A percentile compares a stretch with the other conserved stretches of the same genome.
phyloP scores from a whole-genome alignment of 1,140 invertebrate genomes.

The Achroia grisella region DNA sequence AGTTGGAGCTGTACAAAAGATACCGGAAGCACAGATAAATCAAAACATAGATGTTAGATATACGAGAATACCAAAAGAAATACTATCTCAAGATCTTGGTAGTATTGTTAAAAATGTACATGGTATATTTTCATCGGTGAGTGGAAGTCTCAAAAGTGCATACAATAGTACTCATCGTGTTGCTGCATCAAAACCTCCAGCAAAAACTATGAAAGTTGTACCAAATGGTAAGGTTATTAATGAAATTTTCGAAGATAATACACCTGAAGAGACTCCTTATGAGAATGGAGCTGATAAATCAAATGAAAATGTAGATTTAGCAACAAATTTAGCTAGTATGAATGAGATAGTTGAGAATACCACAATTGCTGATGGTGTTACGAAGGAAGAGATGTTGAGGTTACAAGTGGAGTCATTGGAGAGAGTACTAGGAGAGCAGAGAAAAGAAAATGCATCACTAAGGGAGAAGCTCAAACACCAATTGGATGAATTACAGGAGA shows the following conservation, averaged over 20 bases:
- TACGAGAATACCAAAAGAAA: conserved; percentile 47
- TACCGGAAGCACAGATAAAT: conserved; percentile 28
- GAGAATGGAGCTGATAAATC: conserved; percentile 9
- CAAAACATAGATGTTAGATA: conserved; percentile 26
- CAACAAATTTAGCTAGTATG: conserved; percentile 1
- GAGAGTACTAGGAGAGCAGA: conserved; percentile 44
- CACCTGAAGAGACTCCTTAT: conserved; percentile 9
- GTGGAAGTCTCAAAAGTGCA: conserved; percentile 57
- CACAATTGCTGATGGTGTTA: conserved; percentile 11
- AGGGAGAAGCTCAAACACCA: conserved; percentile 49
- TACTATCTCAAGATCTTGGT: conserved; percentile 54
- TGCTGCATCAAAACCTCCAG: conserved; percentile 23
- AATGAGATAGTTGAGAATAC: conserved; percentile 7
- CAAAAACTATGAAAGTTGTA: conserved; percentile 35
- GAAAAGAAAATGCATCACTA: conserved; percentile 43
- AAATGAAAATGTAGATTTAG: conserved; percentile 2
- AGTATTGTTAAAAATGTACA: conserved; percentile 65
- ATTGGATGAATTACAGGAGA: conserved; percentile 44
- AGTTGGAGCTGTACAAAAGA: conserved; percentile 44
- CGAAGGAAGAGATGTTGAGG: conserved; percentile 37
- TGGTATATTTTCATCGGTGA: conserved; percentile 59
- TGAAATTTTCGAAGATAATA: conserved; percentile 57
- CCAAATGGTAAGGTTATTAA: conserved; percentile 52
- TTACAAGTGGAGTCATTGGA: conserved; percentile 56
- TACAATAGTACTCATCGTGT: conserved; percentile 36